Conservation (phyloP, 2,888 invertebrate genomes). For the Adineta ricciae region DNA sequence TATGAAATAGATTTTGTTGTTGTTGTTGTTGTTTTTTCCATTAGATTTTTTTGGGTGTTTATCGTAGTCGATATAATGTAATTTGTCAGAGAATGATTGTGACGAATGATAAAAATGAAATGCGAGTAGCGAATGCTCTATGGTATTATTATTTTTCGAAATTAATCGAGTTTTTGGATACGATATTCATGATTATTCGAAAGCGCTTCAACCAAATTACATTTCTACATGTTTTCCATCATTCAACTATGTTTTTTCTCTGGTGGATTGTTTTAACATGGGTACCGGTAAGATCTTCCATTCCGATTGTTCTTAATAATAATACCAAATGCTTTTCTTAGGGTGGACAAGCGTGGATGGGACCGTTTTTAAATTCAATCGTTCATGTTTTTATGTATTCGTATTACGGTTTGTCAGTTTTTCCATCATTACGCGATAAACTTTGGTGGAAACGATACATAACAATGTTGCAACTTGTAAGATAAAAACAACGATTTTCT, state of each 20-base stretch:
- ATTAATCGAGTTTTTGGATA: constrained; percentile 48
- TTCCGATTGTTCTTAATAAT: no score
- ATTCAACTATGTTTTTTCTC: constrained; percentile 80
- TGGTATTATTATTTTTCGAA: constrained; percentile 50
- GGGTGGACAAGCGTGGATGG: constrained; percentile 42
- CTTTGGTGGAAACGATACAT: constrained; percentile 93
- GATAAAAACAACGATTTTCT: not conserved
- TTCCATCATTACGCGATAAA: constrained; percentile 65
- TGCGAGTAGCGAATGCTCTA: constrained; percentile 44
- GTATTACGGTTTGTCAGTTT: constrained; percentile 76
- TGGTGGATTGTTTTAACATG: constrained; percentile 77
- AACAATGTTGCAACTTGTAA: constrained; percentile 74
- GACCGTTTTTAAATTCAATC: constrained; percentile 73
- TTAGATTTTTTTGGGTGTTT: constrained; percentile 43
- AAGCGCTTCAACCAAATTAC: constrained; percentile 81
- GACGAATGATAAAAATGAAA: constrained; percentile 41
- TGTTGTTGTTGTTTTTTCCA: no score
- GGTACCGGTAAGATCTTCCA: constrained; percentile 38
- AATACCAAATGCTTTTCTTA: no score
- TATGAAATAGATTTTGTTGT: constrained; percentile 35
- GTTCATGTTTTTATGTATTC: constrained; percentile 87
- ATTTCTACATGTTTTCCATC: constrained; percentile 84
- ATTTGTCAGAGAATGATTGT: constrained; percentile 42
- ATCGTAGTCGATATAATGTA: constrained; percentile 41
- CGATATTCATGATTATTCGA: constrained; percentile 70